These are phyloP conservation scores for Artibeus jamaicensis DNA, from an alignment of 2,797 vertebrate genomes.

Conservation along the genomic window DNA sequence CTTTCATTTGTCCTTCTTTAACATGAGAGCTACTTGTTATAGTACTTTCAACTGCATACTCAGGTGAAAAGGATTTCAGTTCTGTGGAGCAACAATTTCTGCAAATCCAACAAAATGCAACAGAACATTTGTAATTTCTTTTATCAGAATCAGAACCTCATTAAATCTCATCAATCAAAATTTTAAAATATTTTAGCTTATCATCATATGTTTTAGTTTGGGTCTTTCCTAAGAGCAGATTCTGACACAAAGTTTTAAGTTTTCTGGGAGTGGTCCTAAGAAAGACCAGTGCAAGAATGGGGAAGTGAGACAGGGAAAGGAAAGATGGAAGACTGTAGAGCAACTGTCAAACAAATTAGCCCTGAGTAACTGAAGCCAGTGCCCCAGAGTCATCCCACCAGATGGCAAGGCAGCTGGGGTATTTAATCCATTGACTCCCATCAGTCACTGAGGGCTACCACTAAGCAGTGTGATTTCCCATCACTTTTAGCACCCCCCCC, in stretches of 20 bases:
- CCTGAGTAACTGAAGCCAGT: neutral
- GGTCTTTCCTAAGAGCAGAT: neutral
- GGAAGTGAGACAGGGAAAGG: neutral
- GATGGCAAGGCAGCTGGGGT: neutral
- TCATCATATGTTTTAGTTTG: neutral
- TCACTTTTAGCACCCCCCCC: too few relatives aligned
- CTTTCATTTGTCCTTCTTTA: neutral
- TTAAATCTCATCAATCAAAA: conserved; percentile 5
- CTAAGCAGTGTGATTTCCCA: neutral
- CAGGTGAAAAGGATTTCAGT: neutral
- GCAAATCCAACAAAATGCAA: neutral
- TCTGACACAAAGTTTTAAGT: neutral
- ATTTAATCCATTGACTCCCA: neutral
- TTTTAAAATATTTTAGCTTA: neutral
- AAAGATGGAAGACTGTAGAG: neutral
- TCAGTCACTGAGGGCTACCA: neutral
- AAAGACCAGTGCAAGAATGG: neutral
- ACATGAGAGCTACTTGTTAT: neutral
- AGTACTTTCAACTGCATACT: neutral
- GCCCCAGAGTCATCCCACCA: neutral
- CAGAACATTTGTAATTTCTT: neutral
- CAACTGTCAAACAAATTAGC: neutral
- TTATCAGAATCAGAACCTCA: conserved; percentile 14
- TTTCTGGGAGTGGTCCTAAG: neutral
- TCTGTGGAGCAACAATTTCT: neutral